These are phyloP conservation scores for Haplochromis vanheusdeni DNA, from an alignment of 2,113 vertebrate species.

Conservation along the genomic window DNA sequence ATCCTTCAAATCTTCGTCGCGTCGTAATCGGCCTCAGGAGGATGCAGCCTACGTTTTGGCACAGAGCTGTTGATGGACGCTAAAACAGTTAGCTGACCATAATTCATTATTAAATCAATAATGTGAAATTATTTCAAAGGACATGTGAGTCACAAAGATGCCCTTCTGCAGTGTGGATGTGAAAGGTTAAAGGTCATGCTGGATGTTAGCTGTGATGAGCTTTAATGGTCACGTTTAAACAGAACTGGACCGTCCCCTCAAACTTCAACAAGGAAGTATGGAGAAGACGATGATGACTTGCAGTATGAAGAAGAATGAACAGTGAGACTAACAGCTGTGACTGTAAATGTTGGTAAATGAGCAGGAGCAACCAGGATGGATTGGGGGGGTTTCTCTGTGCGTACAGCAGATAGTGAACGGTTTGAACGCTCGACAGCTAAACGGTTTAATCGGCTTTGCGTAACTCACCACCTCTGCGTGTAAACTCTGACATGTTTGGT, in stretches of 20 bases:
- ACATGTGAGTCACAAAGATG: accelerated
- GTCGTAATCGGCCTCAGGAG: neutral
- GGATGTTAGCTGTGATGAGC: neutral
- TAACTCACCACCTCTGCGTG: accelerated
- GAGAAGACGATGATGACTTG: neutral
- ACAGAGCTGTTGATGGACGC: neutral
- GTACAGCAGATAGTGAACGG: neutral
- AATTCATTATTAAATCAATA: neutral
- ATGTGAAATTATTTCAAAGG: neutral
- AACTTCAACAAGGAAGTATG: neutral
- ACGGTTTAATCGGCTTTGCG: neutral
- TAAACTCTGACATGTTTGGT: neutral
- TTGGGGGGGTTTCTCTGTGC: neutral
- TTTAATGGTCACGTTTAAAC: neutral
- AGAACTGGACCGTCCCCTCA: accelerated
- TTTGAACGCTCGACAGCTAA: neutral
- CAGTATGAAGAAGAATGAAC: neutral
- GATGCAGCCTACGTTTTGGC: neutral
- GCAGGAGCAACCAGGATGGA: neutral
- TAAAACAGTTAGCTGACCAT: neutral
- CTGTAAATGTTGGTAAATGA: neutral
- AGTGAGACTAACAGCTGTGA: neutral
- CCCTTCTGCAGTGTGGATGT: neutral
- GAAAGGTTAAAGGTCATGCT: neutral
- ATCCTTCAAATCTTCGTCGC: neutral